These are phyloP conservation scores for Bombus pyrosoma DNA, from an alignment of 1,140 invertebrate species.

Conservation along the genomic window DNA sequence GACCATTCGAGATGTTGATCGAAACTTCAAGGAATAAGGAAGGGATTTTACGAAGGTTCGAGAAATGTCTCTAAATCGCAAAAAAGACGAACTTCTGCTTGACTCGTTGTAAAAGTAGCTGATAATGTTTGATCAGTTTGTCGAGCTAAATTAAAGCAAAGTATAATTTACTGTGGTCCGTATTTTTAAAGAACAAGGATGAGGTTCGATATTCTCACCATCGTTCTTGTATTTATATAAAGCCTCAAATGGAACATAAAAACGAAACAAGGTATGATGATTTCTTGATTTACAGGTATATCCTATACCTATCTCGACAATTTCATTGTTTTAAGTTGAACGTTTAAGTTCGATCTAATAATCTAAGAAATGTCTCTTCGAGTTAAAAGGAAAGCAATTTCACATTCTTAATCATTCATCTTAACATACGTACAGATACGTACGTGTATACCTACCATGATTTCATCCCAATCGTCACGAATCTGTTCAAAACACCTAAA, in stretches of 20 bases:
- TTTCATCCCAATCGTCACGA: background rate
- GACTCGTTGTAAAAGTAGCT: too few relatives aligned
- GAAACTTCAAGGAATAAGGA: too few relatives aligned
- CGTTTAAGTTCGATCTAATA: background rate
- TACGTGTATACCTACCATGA: too few relatives aligned
- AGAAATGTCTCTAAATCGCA: too few relatives aligned
- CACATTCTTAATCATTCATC: background rate
- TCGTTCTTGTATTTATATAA: too few relatives aligned
- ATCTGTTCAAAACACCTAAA: background rate
- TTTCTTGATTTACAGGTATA: too few relatives aligned
- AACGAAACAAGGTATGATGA: too few relatives aligned
- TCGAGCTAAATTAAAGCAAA: background rate
- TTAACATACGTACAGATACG: background rate
- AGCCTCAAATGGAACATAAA: too few relatives aligned
- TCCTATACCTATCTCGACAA: too few relatives aligned
- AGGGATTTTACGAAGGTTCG: too few relatives aligned
- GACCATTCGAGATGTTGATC: too few relatives aligned
- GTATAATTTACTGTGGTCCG: background rate
- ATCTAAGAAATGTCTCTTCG: background rate
- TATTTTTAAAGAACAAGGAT: background rate
- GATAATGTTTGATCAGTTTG: background rate
- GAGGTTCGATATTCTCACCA: background rate
- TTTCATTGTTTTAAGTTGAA: too few relatives aligned
- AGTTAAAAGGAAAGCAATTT: background rate
- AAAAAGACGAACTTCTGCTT: background rate